Percentiles rank a stretch among this genome's conserved stretches.
phyloP scores from a whole-genome alignment of 2,888 invertebrate genomes.

The Phyllotreta striolata region DNA sequence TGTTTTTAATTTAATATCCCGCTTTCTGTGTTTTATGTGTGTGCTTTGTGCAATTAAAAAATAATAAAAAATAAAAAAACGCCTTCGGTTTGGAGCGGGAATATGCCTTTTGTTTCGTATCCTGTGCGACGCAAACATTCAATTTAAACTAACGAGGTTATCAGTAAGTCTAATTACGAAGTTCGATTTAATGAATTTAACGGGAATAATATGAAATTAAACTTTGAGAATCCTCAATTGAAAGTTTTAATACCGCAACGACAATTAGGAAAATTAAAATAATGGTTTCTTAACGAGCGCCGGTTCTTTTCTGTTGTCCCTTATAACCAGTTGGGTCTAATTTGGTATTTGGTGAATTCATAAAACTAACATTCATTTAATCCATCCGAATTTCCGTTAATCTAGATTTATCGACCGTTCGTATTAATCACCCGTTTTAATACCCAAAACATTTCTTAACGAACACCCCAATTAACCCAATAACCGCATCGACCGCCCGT shows the following conservation, averaged over 20 bases:
- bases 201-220: not conserved
- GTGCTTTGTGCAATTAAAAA: slow-evolving; percentile 33
- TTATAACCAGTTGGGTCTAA: no score
- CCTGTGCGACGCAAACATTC: not conserved
- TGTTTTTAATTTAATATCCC: slow-evolving; percentile 32
- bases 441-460: no score
- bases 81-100: slow-evolving; percentile 12
- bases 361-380: no score
- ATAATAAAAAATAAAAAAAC: no score
- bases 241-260: not conserved
- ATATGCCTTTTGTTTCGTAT: not conserved
- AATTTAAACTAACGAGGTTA: not conserved
- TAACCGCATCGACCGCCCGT: no score
- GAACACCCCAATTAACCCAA: no score
- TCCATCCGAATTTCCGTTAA: no score
- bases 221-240: no score
- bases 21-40: slow-evolving; percentile 37
- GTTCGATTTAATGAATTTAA: slow-evolving; percentile 3
- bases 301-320: slow-evolving; percentile 4
- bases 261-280: slow-evolving; percentile 8
- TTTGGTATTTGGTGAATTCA: no score
- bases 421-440: no score
- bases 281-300: slow-evolving; percentile 14
- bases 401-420: no score
- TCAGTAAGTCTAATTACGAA: slow-evolving; percentile 6